A percentile compares a stretch with the other conserved stretches of the same genome.
phyloP scores from a whole-genome alignment of 1,140 invertebrate species.

The Drosophila funebris region DNA sequence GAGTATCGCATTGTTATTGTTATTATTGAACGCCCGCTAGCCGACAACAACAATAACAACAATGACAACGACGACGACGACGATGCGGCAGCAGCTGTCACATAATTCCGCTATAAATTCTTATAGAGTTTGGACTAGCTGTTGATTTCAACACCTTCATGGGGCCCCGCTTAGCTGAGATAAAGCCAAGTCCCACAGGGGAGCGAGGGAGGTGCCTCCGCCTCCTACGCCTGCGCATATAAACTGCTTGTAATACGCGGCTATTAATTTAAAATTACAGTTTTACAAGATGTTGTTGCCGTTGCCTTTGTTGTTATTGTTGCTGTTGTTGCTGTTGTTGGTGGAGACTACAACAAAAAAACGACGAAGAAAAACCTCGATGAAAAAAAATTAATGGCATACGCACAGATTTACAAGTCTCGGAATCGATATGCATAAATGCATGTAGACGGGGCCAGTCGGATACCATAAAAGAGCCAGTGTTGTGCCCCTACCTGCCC shows the following conservation, averaged over 20 bases:
- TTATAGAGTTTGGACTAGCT: conserved; percentile 82
- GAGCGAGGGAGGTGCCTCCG: conserved; percentile 36
- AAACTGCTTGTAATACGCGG: conserved; percentile 81
- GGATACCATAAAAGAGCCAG: conserved; percentile 67
- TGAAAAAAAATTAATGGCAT: conserved; percentile 68
- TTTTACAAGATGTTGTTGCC: conserved; percentile 66
- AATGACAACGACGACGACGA: conserved; percentile 1
- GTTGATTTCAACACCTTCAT: conserved; percentile 81
- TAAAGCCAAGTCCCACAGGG: background rate
- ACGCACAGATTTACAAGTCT: conserved; percentile 78
- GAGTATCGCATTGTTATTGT: conserved; percentile 41
- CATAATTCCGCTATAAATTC: conserved; percentile 83
- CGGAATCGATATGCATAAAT: conserved; percentile 73
- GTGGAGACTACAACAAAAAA: conserved; percentile 26
- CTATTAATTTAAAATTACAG: conserved; percentile 83
- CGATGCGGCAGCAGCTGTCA: conserved; percentile 70
- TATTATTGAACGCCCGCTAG: conserved; percentile 51
- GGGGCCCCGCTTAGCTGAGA: conserved; percentile 31
- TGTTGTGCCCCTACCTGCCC: background rate
- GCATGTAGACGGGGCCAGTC: conserved; percentile 38
- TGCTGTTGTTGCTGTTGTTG: conserved; percentile 21
- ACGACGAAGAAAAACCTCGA: conserved; percentile 3
- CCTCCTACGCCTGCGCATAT: conserved; percentile 75
- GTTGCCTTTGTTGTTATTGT: background rate
- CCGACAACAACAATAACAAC: conserved; percentile 19